Percentiles rank a stretch among this genome's conserved stretches.
Evolutionary conservation across 2,888 invertebrate genomes (phyloP).

Genomic region (Ophion obscuratus): DNA sequence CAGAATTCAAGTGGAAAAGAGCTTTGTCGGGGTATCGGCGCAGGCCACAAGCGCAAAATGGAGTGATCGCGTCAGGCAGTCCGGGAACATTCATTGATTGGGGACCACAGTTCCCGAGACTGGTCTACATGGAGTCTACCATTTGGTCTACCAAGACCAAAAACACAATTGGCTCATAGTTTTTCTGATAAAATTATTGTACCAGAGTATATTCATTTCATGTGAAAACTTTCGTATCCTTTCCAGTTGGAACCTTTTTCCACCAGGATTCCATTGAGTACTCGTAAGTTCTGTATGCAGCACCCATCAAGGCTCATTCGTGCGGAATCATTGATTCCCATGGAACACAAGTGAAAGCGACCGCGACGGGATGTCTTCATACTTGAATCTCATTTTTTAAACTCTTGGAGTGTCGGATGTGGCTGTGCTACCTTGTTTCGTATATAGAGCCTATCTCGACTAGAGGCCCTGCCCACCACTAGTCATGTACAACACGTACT

Average conservation of each 20-base stretch:
- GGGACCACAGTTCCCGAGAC: not conserved
- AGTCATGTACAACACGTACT: slow-evolving; percentile 48
- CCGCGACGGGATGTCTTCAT: slow-evolving; percentile 24
- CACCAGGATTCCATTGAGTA: not conserved
- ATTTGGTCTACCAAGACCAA: not conserved
- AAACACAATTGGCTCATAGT: not conserved
- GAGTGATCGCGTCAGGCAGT: not conserved
- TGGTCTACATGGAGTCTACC: not conserved
- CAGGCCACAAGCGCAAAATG: not conserved
- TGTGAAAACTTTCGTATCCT: not conserved
- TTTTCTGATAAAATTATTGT: not conserved
- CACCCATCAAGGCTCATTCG: not conserved
- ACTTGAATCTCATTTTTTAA: slow-evolving; percentile 21
- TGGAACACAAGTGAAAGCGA: not conserved
- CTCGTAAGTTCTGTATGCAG: not conserved
- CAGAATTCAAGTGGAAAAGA: slow-evolving; percentile 6
- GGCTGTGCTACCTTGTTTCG: not conserved
- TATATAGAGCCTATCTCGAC: not conserved
- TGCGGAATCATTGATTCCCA: slow-evolving; percentile 21
- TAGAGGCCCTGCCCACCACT: slow-evolving; percentile 7
- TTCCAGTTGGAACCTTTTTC: not conserved
- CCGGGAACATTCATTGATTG: not conserved
- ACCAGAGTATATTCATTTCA: not conserved
- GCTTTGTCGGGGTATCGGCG: not conserved
- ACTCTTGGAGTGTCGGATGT: slow-evolving; percentile 55